Evolutionary conservation across 2,888 invertebrate species (phyloP).

Genomic region (Dione juno): DNA sequence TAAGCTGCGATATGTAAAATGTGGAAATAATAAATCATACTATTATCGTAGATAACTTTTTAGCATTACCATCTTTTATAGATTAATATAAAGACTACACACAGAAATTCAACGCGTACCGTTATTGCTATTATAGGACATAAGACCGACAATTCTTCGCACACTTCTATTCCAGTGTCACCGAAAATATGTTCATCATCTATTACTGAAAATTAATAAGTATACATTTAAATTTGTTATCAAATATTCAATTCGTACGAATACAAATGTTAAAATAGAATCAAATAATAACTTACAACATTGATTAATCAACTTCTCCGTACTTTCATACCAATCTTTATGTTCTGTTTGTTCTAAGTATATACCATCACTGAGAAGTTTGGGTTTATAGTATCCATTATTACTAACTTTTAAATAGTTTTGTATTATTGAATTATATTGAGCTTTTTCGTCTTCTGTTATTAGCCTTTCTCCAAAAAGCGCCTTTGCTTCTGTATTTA

Average conservation of each 20-base stretch:
- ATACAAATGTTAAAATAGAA: background rate
- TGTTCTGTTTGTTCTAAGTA: slow-evolving; percentile 71
- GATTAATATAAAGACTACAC: background rate
- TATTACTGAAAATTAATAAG: slow-evolving; percentile 56
- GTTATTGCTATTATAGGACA: slow-evolving; percentile 65
- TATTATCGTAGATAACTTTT: too few species aligned
- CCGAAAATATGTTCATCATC: slow-evolving; percentile 72
- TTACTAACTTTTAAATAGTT: slow-evolving; percentile 64
- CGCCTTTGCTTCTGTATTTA: slow-evolving; percentile 89
- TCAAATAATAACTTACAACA: slow-evolving; percentile 80
- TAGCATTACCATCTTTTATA: too few species aligned
- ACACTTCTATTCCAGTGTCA: slow-evolving; percentile 67
- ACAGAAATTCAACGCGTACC: slow-evolving; percentile 54
- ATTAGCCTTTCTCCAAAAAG: slow-evolving; percentile 90
- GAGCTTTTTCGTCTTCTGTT: slow-evolving; percentile 85
- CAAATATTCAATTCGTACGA: background rate
- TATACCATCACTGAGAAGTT: slow-evolving; percentile 64
- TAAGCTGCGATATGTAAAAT: too few species aligned
- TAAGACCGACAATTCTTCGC: slow-evolving; percentile 63
- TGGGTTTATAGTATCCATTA: slow-evolving; percentile 59
- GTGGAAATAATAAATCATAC: too few species aligned
- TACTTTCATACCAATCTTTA: slow-evolving; percentile 85
- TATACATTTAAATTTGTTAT: background rate
- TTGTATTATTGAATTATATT: slow-evolving; percentile 85
- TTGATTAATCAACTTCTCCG: slow-evolving; percentile 85